Conservation (phyloP, 2,797 vertebrate species). For the Poecilia velifera region DNA sequence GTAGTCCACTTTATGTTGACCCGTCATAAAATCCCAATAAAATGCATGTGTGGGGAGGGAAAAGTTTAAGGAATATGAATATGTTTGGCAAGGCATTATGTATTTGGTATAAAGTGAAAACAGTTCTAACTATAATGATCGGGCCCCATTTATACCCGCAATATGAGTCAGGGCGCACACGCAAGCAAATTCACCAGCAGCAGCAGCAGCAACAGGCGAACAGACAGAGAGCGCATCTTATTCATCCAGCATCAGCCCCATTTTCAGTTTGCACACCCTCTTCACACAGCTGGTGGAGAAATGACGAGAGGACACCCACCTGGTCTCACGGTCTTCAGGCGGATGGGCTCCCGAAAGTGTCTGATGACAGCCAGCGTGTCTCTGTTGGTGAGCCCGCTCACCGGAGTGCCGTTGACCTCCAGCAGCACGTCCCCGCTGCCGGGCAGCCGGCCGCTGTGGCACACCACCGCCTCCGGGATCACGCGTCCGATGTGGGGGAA, state of each 20-base stretch:
- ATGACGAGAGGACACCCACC: constrained; percentile 74
- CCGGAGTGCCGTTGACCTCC: constrained; percentile 96
- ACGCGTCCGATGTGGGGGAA: constrained; percentile 89
- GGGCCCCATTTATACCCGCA: neutral
- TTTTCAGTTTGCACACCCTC: neutral
- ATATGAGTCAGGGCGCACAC: constrained; percentile 2
- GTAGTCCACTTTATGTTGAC: neutral
- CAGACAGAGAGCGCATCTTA: neutral
- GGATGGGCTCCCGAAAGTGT: constrained; percentile 94
- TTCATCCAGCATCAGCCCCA: neutral
- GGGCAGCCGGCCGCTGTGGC: constrained; percentile 86
- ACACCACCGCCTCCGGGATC: constrained; percentile 72
- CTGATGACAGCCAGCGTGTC: constrained; percentile 94
- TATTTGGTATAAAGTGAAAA: neutral
- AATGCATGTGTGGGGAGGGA: neutral
- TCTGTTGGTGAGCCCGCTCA: constrained; percentile 94
- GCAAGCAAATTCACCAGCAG: neutral
- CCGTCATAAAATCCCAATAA: neutral
- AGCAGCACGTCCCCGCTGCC: constrained; percentile 90
- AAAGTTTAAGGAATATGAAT: neutral
- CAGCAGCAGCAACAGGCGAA: constrained; percentile 1
- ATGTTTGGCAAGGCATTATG: neutral
- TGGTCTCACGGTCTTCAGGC: constrained; percentile 93
- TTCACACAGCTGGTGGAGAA: neutral
- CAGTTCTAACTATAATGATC: neutral